Evolutionary conservation across 2,797 vertebrate genomes (phyloP), one percentile per base, ranked within the genome.

Genomic region (Champsocephalus esox): DNA sequence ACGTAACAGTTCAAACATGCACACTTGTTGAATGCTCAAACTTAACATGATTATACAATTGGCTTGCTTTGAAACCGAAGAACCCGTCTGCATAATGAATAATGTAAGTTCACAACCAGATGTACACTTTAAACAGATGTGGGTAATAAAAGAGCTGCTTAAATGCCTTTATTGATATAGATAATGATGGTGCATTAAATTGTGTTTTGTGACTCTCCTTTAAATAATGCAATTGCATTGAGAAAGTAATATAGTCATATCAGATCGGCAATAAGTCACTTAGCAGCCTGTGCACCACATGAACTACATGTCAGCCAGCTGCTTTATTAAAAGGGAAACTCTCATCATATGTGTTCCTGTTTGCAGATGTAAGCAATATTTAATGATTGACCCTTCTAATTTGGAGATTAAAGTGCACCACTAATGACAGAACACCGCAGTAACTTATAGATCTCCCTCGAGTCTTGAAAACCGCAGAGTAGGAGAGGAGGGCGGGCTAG

Each of bases 361-460:
- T 89, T 90, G 83, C 75, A 80, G 54, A 87, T 82, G 75, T 79
- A 70, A 87, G 87, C 66, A 87, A 87, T 87, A 81, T 88, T 90
- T 89, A 90, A 93, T 88, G 79, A 92, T 82, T 73, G 76, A 62
- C 46, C 76, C 83, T 80, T 91, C 71, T 88, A 84, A 92, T 92
- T 89, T 88, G 54, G 78, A 87, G 87, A 92, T 87, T 90, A 81
- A 88, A 87, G 80, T 79, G 80, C 68, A 84, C 92, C 92, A 88
- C 89, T 91, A 92, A 93, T 91, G 85, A 93, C 81, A 92, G 89
- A 91, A 91, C 78, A 28, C 77, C 28, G n/a, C 56, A 54, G 76
- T 79, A 77, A 77, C 86, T 77, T 83, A 83, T 76, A 83, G 89
- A 87, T 87, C 83, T 84, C 82, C 75, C 74, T 54, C 65, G 51